A percentile compares a stretch with the other conserved stretches of the same genome.
These are phyloP conservation scores for Muscicapa striata DNA, from an alignment of 2,797 vertebrate genomes.

Conservation along the genomic window DNA sequence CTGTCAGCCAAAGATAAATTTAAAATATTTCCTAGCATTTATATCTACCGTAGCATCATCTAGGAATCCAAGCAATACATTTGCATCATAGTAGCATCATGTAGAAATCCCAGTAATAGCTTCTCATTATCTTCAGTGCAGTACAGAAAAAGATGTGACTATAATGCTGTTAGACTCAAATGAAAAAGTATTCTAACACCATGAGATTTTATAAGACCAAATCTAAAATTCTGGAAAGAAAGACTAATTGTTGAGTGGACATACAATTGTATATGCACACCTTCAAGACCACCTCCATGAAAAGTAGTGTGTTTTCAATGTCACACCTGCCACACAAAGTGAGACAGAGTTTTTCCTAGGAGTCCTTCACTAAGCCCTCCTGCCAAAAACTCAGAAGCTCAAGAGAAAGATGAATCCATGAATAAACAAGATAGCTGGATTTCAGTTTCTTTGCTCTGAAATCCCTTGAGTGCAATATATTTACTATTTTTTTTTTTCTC, in stretches of 20 bases:
- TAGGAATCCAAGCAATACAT: background rate
- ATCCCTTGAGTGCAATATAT: background rate
- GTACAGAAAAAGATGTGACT: background rate
- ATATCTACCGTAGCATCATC: background rate
- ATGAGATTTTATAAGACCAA: background rate
- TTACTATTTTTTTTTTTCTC: background rate
- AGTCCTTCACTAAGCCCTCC: background rate
- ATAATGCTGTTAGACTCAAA: background rate
- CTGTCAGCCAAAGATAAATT: constrained; percentile 24
- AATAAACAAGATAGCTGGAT: background rate
- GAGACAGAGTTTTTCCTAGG: background rate
- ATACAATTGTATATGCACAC: background rate
- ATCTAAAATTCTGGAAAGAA: background rate
- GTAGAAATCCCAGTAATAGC: background rate
- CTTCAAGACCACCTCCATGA: background rate
- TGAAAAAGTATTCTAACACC: background rate
- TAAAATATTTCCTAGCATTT: background rate
- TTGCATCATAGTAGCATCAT: background rate
- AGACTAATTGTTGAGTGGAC: background rate
- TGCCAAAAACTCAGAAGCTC: background rate
- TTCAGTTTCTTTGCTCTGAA: background rate
- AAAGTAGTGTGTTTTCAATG: background rate
- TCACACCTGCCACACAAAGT: background rate
- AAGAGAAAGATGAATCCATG: background rate
- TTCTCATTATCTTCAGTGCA: constrained; percentile 9